A percentile compares a stretch with the other conserved stretches of the same genome.
These are phyloP conservation scores for Kobus ellipsiprymnus DNA, from an alignment of 2,113 vertebrate species.

Conservation along the genomic window DNA sequence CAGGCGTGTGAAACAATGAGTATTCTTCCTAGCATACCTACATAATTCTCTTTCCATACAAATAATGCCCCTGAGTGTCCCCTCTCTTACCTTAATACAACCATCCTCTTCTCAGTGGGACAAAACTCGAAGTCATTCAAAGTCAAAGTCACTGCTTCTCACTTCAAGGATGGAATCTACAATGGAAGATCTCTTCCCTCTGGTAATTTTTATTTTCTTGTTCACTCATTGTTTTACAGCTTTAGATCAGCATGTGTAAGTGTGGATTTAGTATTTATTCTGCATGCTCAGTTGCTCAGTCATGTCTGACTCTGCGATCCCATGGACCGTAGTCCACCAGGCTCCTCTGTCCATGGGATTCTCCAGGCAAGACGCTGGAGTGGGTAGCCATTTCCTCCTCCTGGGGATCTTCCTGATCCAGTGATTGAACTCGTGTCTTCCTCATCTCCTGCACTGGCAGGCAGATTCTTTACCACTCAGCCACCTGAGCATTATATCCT, in stretches of 20 bases:
- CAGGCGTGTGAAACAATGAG: background rate
- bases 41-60: background rate
- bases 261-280: background rate
- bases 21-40: background rate
- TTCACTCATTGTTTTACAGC: background rate
- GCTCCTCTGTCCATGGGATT: background rate
- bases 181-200: background rate
- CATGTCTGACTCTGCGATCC: background rate
- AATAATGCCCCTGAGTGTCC: background rate
- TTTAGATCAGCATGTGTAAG: background rate
- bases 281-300: background rate
- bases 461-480: background rate
- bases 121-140: background rate
- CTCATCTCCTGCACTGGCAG: background rate
- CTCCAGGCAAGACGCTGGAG: background rate
- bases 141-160: too few relatives aligned
- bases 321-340: background rate
- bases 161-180: background rate
- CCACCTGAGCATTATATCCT: background rate
- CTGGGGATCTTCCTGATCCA: background rate
- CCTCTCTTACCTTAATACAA: background rate
- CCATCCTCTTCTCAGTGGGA: background rate
- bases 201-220: background rate
- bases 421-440: background rate
- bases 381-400: background rate